Conservation (phyloP, 2,113 vertebrate genomes). For the Paramormyrops kingsleyae region DNA sequence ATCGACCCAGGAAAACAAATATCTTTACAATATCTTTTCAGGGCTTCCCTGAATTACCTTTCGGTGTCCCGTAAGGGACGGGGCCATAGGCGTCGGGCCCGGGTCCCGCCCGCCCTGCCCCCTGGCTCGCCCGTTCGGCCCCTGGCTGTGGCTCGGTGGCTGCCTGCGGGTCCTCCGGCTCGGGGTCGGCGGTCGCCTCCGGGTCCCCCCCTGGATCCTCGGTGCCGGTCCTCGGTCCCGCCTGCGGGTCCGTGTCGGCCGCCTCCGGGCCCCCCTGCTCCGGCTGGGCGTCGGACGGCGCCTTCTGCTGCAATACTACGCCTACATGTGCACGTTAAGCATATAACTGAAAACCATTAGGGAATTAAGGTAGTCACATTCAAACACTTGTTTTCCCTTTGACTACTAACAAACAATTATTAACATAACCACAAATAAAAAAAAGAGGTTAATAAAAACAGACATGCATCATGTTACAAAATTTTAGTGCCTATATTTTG, state of each 20-base stretch:
- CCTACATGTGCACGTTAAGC: neutral
- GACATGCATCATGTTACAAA: neutral
- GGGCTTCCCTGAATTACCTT: neutral
- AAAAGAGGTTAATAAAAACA: neutral
- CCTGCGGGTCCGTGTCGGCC: no score
- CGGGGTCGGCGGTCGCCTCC: no score
- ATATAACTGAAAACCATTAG: neutral
- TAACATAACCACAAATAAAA: slow-evolving; percentile 9
- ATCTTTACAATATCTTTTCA: neutral
- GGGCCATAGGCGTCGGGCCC: no score
- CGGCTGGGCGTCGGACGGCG: no score
- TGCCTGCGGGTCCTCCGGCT: no score
- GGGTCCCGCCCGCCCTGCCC: no score
- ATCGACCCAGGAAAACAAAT: neutral
- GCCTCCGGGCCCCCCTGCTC: no score
- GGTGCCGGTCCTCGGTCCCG: no score
- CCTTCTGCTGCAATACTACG: neutral
- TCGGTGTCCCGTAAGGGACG: no score
- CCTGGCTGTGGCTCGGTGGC: neutral
- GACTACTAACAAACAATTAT: neutral
- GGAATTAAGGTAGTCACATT: neutral
- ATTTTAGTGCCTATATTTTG: slow-evolving; percentile 3
- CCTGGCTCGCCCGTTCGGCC: no score
- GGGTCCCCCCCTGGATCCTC: no score
- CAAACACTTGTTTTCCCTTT: neutral